A percentile compares a stretch with the other conserved stretches of the same genome.
phyloP scores from a whole-genome alignment of 2,888 invertebrate species.

The Andricus quercusramuli region DNA sequence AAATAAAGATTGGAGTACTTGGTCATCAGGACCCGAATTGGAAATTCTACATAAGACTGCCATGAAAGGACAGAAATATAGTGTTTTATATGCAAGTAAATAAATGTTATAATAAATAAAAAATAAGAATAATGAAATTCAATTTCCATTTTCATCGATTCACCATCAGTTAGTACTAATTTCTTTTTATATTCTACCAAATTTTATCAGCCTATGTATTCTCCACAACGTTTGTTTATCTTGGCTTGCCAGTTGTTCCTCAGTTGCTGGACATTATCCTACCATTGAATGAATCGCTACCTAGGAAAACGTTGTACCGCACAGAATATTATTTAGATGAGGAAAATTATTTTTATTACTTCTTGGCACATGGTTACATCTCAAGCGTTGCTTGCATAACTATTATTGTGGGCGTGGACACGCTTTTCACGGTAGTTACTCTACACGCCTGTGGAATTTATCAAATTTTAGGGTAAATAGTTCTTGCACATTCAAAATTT shows the following conservation, averaged over 20 bases:
- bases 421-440: neutral
- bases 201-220: neutral
- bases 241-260: neutral
- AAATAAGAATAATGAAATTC: no score
- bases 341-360: neutral
- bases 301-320: neutral
- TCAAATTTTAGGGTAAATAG: conserved; percentile 8
- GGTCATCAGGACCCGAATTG: neutral
- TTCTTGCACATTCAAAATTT: neutral
- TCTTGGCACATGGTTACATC: neutral
- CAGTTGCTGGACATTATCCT: neutral
- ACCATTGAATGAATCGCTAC: neutral
- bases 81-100: neutral
- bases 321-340: neutral
- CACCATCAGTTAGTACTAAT: neutral
- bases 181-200: neutral
- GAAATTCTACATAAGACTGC: neutral
- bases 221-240: neutral
- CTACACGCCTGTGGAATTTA: neutral
- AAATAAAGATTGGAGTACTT: neutral
- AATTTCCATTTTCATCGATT: neutral
- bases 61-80: neutral
- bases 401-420: neutral
- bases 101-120: no score
- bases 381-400: no score